These are phyloP conservation scores for Drosophila siamana DNA, from an alignment of 2,888 invertebrate genomes.

Conservation along the genomic window DNA sequence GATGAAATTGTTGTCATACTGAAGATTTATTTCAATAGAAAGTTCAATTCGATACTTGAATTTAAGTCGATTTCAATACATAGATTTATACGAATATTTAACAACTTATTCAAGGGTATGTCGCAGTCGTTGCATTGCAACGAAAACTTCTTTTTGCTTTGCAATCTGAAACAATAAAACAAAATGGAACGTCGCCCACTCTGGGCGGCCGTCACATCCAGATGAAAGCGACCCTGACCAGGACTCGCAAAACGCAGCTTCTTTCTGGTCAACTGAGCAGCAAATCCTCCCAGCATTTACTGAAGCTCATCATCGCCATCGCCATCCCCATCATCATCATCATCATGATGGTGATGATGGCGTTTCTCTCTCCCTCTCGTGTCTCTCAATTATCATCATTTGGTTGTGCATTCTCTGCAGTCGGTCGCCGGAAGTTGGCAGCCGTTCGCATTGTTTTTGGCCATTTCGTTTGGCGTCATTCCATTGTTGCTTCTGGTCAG, in stretches of 20 bases:
- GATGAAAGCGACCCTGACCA: constrained; percentile 40
- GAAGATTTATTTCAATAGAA: no score
- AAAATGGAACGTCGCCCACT: constrained; percentile 19
- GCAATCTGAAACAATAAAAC: constrained; percentile 68
- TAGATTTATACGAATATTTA: no score
- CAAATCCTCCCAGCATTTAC: constrained; percentile 25
- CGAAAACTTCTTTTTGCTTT: constrained; percentile 17
- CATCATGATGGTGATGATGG: constrained; percentile 8
- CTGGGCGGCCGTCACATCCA: background rate
- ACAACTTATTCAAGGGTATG: no score
- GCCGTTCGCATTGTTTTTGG: constrained; percentile 77
- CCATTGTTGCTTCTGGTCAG: constrained; percentile 66
- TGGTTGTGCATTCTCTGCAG: constrained; percentile 46
- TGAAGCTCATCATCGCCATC: constrained; percentile 63
- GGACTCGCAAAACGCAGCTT: constrained; percentile 30
- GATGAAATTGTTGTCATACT: no score
- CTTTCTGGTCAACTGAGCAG: constrained; percentile 76
- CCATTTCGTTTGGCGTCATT: constrained; percentile 69
- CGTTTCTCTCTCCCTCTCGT: constrained; percentile 5
- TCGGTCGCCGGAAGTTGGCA: constrained; percentile 78
- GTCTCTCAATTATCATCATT: constrained; percentile 32
- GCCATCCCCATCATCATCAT: constrained; percentile 28
- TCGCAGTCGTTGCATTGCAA: background rate
- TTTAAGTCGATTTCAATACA: no score
- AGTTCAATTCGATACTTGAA: no score